Conservation (phyloP, 2,888 invertebrate species). For the Pimpla rufipes region DNA sequence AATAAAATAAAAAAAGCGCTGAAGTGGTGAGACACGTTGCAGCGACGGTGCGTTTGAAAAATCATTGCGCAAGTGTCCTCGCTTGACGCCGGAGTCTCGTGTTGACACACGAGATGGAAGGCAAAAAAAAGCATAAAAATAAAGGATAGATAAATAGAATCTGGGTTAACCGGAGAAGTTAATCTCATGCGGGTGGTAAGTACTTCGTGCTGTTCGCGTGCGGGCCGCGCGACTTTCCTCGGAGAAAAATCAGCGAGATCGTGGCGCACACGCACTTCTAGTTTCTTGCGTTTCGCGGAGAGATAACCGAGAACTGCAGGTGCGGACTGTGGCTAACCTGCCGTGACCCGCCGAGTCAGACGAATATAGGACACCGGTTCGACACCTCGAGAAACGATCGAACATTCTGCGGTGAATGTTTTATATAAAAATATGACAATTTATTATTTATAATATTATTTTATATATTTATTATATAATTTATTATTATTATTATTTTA, state of each 20-base stretch:
- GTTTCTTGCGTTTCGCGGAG: slow-evolving; percentile 23
- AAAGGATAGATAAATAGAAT: slow-evolving; percentile 19
- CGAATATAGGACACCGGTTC: background rate
- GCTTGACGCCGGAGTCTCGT: slow-evolving; percentile 10
- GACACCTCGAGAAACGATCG: background rate
- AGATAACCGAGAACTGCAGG: slow-evolving; percentile 42
- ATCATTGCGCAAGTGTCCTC: slow-evolving; percentile 51
- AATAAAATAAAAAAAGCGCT: background rate
- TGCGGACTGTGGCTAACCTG: slow-evolving; percentile 26
- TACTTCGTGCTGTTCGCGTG: slow-evolving; percentile 7
- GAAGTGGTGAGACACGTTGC: background rate
- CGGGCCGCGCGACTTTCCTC: slow-evolving; percentile 30
- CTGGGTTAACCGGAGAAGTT: slow-evolving; percentile 42
- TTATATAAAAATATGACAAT: too few species aligned
- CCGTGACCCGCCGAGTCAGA: background rate
- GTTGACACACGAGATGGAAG: slow-evolving; percentile 7
- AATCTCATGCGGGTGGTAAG: slow-evolving; percentile 41
- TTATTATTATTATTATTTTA: background rate
- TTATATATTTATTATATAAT: background rate
- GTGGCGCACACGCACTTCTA: slow-evolving; percentile 23
- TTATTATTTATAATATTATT: background rate
- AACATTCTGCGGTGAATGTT: background rate
- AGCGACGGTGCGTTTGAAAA: slow-evolving; percentile 27
- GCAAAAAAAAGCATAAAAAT: slow-evolving; percentile 8
- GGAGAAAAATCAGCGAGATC: slow-evolving; percentile 24